A percentile compares a stretch with the other conserved stretches of the same genome.
phyloP scores from a whole-genome alignment of 2,113 vertebrate species.

The Platysteira castanea region DNA sequence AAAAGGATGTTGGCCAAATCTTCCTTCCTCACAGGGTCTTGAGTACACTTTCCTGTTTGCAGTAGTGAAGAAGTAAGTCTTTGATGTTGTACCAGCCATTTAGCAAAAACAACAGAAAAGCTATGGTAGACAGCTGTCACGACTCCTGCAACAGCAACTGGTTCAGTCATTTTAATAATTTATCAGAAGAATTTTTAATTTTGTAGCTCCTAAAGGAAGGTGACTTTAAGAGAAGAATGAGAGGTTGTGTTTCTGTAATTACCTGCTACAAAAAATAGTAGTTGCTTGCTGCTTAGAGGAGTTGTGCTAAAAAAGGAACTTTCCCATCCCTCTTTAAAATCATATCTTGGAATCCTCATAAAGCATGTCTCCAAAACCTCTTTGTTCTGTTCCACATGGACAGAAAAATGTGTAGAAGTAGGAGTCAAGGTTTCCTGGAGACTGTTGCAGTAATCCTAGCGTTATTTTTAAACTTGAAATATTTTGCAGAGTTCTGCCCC shows the following conservation, averaged over 20 bases:
- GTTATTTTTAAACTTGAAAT: constrained; percentile 3
- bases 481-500: not conserved
- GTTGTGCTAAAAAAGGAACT: constrained; percentile 22
- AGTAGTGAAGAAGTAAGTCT: not conserved
- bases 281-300: not conserved
- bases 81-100: not conserved
- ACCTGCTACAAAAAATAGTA: not conserved
- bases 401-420: not conserved
- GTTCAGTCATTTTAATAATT: not conserved
- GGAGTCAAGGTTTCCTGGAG: constrained; percentile 14
- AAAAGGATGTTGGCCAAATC: not conserved
- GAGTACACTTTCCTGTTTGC: not conserved
- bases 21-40: not conserved
- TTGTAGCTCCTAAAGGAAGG: not conserved
- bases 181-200: not conserved
- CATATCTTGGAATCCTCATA: not conserved
- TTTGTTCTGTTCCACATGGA: not conserved
- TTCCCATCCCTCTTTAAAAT: not conserved
- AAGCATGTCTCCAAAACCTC: not conserved
- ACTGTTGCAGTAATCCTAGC: not conserved
- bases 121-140: not conserved
- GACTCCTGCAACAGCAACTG: not conserved
- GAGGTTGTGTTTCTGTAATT: not conserved
- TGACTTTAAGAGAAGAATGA: not conserved
- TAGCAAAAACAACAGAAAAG: not conserved